Evolutionary conservation across 2,888 invertebrate species (phyloP).

Genomic region (Mongoloraphidia duomilia): DNA sequence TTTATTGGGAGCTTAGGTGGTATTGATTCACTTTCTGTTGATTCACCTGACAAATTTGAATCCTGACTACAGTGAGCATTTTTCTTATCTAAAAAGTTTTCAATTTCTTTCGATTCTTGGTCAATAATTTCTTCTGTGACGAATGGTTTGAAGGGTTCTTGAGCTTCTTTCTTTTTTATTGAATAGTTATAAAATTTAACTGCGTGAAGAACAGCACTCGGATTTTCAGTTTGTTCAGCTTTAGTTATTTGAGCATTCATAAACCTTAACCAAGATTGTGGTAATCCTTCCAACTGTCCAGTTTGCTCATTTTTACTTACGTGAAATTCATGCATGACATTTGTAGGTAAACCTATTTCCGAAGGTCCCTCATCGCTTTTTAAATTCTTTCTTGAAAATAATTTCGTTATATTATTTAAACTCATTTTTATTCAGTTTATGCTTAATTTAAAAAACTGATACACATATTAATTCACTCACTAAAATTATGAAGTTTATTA

Average conservation of each 20-base stretch:
- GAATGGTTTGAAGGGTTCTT: slow-evolving; percentile 56
- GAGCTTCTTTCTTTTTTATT: slow-evolving; percentile 63
- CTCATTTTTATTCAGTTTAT: slow-evolving; percentile 1
- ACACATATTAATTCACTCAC: too few relatives aligned
- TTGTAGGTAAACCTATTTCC: slow-evolving; percentile 70
- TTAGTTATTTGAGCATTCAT: slow-evolving; percentile 72
- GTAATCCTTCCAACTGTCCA: slow-evolving; percentile 74
- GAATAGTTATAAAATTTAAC: slow-evolving; percentile 82
- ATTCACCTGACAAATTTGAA: slow-evolving; percentile 13
- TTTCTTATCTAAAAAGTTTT: slow-evolving; percentile 58
- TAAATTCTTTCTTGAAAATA: slow-evolving; percentile 13
- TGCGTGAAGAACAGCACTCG: slow-evolving; percentile 79
- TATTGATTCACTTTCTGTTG: not conserved
- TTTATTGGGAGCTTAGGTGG: slow-evolving; percentile 3
- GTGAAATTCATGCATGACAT: slow-evolving; percentile 74
- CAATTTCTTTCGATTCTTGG: slow-evolving; percentile 71
- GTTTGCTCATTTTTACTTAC: slow-evolving; percentile 72
- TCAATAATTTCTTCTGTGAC: slow-evolving; percentile 68
- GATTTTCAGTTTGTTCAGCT: slow-evolving; percentile 79
- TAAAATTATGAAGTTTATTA: too few relatives aligned
- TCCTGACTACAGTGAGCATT: slow-evolving; percentile 53
- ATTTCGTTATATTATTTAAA: slow-evolving; percentile 12
- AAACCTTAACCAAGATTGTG: slow-evolving; percentile 65
- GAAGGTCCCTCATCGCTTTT: slow-evolving; percentile 38
- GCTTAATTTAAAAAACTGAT: too few relatives aligned